Conservation (phyloP, 1,140 invertebrate genomes). For the Dendroctonus ponderosae region DNA sequence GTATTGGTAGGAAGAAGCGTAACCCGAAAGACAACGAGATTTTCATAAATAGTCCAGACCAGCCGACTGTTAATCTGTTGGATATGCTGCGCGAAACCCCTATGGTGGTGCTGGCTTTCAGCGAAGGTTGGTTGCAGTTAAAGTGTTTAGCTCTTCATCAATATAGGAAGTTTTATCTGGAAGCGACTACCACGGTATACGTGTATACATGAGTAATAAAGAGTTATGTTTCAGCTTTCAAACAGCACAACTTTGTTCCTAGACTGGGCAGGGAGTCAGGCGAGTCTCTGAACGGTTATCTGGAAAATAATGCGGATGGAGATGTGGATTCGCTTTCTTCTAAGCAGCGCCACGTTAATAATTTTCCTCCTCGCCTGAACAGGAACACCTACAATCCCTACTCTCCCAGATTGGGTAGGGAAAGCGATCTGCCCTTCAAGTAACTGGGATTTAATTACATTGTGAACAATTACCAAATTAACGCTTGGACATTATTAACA, state of each 20-base stretch:
- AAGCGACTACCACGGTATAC: no score
- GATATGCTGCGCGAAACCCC: conserved; percentile 23
- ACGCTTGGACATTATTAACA: no score
- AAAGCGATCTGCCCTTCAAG: conserved; percentile 17
- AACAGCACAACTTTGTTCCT: conserved; percentile 24
- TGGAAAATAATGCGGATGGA: conserved; percentile 3
- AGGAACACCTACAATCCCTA: conserved; percentile 22
- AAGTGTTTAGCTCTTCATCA: neutral
- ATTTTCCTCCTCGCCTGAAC: conserved; percentile 19
- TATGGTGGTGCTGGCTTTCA: conserved; percentile 26
- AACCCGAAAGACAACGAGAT: conserved; percentile 12
- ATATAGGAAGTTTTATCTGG: no score
- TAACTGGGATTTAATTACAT: neutral
- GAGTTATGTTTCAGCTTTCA: conserved; percentile 9
- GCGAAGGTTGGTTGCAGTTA: conserved; percentile 14
- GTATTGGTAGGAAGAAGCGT: conserved; percentile 34
- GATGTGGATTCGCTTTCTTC: conserved; percentile 5
- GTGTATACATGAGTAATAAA: neutral
- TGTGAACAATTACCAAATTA: no score
- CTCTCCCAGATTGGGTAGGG: conserved; percentile 25
- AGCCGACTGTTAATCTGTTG: conserved; percentile 4
- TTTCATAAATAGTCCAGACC: conserved; percentile 16
- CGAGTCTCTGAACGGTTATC: conserved; percentile 9
- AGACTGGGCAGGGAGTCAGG: conserved; percentile 27
- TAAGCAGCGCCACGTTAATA: neutral